A percentile compares a stretch with the other conserved stretches of the same genome.
phyloP scores from a whole-genome alignment of 2,113 vertebrate genomes.

The Capreolus pygargus region DNA sequence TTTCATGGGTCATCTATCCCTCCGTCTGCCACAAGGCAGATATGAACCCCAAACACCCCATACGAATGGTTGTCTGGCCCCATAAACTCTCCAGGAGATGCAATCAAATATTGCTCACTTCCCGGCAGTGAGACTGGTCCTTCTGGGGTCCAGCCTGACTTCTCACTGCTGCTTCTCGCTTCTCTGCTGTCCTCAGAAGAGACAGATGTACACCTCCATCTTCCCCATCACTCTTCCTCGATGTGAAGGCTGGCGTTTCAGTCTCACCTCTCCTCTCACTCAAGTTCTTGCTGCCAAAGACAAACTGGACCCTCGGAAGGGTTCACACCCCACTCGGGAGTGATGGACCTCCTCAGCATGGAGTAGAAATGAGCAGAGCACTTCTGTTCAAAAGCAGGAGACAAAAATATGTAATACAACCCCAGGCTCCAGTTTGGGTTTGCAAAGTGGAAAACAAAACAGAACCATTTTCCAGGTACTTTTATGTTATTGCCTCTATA shows the following conservation, averaged over 20 bases:
- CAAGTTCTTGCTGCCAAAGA: not conserved
- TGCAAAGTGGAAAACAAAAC: constrained; percentile 70
- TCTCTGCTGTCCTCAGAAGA: not conserved
- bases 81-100: not conserved
- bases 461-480: constrained; percentile 66
- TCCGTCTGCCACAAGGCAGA: not conserved
- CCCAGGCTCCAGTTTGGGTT: constrained; percentile 57
- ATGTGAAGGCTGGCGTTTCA: not conserved
- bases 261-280: not conserved
- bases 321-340: not conserved
- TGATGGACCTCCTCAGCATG: constrained; percentile 19
- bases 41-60: not conserved
- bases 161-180: not conserved
- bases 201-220: not conserved
- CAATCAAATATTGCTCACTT: not conserved
- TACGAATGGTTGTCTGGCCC: not conserved
- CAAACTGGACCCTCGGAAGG: not conserved
- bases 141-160: not conserved
- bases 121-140: not conserved
- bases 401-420: constrained; percentile 57
- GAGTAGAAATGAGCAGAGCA: constrained; percentile 47
- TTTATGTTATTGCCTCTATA: constrained; percentile 69
- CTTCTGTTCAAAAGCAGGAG: not conserved
- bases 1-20: not conserved
- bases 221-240: not conserved